These are phyloP conservation scores for Sphenopsis melanotis DNA, from an alignment of 2,797 vertebrate species.

Conservation along the genomic window DNA sequence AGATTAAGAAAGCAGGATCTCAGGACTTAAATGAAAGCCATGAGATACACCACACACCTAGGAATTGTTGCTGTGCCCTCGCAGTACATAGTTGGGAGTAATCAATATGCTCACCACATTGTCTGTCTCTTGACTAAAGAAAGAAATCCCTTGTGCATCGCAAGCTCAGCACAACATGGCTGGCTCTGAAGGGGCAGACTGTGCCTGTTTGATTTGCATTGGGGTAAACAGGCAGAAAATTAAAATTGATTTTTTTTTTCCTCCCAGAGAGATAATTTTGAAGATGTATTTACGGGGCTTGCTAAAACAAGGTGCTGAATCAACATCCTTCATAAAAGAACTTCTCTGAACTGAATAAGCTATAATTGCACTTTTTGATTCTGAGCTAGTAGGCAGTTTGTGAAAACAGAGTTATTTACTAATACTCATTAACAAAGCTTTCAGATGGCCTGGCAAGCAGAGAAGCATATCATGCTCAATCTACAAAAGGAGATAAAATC, in stretches of 20 bases:
- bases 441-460: not conserved
- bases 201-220: slow-evolving; percentile 10
- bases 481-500: not conserved
- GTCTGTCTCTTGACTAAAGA: not conserved
- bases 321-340: not conserved
- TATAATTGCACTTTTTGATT: slow-evolving; percentile 1
- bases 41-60: not conserved
- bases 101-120: slow-evolving; percentile 23
- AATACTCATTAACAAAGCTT: not conserved
- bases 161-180: not conserved
- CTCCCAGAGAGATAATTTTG: not conserved
- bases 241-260: slow-evolving; percentile 42
- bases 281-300: not conserved
- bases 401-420: slow-evolving; percentile 11
- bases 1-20: not conserved
- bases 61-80: not conserved
- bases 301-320: not conserved
- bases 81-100: not conserved
- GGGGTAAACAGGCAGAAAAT: slow-evolving; percentile 24
- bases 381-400: not conserved
- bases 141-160: slow-evolving; percentile 14
- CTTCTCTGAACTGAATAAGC: not conserved
- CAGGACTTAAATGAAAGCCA: not conserved
- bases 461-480: not conserved
- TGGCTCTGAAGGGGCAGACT: not conserved